Conservation (phyloP, 1,140 invertebrate species). For the Polyergus mexicanus region DNA sequence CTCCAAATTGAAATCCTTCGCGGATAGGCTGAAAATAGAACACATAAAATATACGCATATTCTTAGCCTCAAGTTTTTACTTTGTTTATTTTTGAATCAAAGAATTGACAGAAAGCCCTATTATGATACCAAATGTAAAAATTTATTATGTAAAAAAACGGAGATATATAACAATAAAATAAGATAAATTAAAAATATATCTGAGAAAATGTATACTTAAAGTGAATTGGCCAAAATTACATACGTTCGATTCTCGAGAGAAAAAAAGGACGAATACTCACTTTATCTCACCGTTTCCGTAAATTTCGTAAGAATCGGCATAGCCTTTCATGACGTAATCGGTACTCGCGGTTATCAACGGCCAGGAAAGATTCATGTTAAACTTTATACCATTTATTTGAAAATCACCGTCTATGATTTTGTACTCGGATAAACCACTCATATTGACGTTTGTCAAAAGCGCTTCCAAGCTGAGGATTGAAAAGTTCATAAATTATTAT, state of each 20-base stretch:
- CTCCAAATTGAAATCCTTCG: neutral
- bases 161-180: neutral
- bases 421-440: constrained; percentile 36
- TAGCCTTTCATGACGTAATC: constrained; percentile 33
- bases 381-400: neutral
- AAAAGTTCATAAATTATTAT: neutral
- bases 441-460: neutral
- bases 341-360: neutral
- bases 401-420: constrained; percentile 10
- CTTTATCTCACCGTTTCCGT: neutral
- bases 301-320: neutral
- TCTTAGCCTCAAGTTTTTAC: neutral
- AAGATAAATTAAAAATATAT: neutral
- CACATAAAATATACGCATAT: neutral
- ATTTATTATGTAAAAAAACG: neutral
- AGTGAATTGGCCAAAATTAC: neutral
- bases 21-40: constrained; percentile 40
- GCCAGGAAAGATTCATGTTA: constrained; percentile 37
- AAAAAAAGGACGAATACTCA: constrained; percentile 12
- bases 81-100: neutral
- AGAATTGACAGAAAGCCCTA: neutral
- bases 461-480: constrained; percentile 18
- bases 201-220: neutral
- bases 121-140: neutral
- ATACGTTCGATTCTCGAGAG: neutral